Conservation (phyloP, 2,113 vertebrate genomes). For the Ammodramus savannarum region DNA sequence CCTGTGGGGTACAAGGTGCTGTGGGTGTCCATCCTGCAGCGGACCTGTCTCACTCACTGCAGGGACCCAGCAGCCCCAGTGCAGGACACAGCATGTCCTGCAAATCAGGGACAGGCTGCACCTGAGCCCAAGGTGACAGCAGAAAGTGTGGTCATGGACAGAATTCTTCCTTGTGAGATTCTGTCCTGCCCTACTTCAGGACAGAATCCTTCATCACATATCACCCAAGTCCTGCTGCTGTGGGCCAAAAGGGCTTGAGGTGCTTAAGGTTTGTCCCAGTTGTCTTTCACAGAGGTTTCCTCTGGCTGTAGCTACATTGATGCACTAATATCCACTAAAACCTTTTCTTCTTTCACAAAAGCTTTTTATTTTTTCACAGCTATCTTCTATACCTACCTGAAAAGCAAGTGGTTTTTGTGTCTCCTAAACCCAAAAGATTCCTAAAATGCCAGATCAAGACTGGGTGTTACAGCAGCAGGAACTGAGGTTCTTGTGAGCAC, state of each 20-base stretch:
- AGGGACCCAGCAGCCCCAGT: neutral
- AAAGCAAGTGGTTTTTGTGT: neutral
- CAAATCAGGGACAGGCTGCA: neutral
- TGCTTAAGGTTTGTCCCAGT: neutral
- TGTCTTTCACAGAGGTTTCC: neutral
- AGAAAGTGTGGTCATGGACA: accelerated
- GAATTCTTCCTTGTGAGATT: neutral
- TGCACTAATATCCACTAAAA: neutral
- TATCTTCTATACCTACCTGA: neutral
- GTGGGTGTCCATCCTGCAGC: too few species aligned
- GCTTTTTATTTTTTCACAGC: neutral
- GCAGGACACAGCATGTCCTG: neutral
- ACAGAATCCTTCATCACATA: too few species aligned
- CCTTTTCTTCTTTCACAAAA: neutral
- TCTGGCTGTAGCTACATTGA: neutral
- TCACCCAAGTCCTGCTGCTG: neutral
- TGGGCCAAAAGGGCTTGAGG: neutral
- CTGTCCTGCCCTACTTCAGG: neutral
- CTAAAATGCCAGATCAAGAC: neutral
- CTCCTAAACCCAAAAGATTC: neutral
- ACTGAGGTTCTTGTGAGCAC: neutral
- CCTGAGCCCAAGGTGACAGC: neutral
- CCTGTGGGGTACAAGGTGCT: neutral
- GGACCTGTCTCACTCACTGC: too few species aligned
- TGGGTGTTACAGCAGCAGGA: neutral